Conservation (phyloP, 2,113 vertebrate species). For the Turdus rufiventris region DNA sequence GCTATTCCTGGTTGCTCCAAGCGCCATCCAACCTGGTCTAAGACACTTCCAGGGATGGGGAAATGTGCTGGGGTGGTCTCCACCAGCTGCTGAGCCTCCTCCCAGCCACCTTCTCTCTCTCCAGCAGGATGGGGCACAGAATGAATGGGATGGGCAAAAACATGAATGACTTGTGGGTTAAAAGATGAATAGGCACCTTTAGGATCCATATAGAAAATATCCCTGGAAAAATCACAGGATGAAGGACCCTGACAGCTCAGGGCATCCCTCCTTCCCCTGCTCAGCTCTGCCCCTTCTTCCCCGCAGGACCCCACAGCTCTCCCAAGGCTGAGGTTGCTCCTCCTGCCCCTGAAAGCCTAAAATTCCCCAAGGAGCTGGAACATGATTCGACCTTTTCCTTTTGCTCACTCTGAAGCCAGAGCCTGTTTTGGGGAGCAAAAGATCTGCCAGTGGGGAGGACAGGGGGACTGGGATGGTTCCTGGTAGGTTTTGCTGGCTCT, state of each 20-base stretch:
- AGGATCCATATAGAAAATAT: background rate
- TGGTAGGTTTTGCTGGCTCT: background rate
- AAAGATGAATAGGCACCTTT: background rate
- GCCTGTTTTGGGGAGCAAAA: background rate
- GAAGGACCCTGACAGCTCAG: rapidly evolving
- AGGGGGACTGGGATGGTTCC: background rate
- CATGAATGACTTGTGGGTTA: background rate
- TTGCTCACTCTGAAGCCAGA: rapidly evolving
- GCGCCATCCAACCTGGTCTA: background rate
- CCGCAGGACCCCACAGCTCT: background rate
- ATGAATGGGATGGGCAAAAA: background rate
- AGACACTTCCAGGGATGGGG: background rate
- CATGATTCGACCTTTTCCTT: background rate
- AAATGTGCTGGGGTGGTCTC: background rate
- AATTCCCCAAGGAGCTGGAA: background rate
- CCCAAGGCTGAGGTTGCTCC: background rate
- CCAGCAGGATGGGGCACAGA: background rate
- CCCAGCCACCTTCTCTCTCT: background rate
- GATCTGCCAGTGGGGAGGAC: background rate
- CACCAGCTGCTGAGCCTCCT: background rate
- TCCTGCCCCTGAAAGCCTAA: background rate
- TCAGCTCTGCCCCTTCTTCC: rapidly evolving
- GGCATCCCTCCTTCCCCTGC: background rate
- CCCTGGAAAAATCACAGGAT: background rate
- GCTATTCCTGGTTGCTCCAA: background rate